These are phyloP conservation scores for Columbina picui DNA, from an alignment of 2,113 vertebrate species.

Conservation along the genomic window DNA sequence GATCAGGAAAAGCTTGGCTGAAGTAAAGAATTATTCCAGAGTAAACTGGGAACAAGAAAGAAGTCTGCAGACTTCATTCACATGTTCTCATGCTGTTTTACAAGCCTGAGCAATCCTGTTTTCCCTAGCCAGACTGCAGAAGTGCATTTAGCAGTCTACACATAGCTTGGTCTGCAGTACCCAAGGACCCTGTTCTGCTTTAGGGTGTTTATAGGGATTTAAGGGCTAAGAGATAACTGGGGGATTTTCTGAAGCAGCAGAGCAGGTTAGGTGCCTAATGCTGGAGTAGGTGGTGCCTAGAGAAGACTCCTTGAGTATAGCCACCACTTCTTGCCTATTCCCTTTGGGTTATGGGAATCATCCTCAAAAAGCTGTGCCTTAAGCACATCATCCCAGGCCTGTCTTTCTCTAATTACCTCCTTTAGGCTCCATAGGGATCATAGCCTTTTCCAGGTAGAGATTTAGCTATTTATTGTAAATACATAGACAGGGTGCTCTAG, in stretches of 20 bases:
- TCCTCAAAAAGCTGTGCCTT: neutral
- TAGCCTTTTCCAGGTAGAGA: neutral
- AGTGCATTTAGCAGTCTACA: neutral
- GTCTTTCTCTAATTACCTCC: neutral
- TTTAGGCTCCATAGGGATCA: neutral
- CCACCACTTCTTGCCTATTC: neutral
- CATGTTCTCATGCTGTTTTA: neutral
- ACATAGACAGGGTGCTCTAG: neutral
- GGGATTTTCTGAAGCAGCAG: neutral
- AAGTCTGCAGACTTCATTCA: neutral
- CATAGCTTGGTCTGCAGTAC: neutral
- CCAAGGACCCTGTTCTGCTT: neutral
- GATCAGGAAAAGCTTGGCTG: conserved; percentile 20
- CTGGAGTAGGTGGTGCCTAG: neutral
- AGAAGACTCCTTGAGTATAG: neutral
- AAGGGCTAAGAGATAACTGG: neutral
- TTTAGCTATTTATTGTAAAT: neutral
- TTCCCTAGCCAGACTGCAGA: neutral
- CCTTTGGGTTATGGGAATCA: neutral
- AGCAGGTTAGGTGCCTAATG: accelerated
- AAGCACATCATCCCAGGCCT: neutral
- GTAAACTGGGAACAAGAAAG: conserved; percentile 40
- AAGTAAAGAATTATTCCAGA: neutral
- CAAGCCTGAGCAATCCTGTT: conserved; percentile 6
- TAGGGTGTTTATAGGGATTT: neutral